Percentiles rank a stretch among this genome's conserved stretches.
Evolutionary conservation across 2,797 vertebrate genomes (phyloP).

Genomic region (Schizopygopsis malacanthus): DNA sequence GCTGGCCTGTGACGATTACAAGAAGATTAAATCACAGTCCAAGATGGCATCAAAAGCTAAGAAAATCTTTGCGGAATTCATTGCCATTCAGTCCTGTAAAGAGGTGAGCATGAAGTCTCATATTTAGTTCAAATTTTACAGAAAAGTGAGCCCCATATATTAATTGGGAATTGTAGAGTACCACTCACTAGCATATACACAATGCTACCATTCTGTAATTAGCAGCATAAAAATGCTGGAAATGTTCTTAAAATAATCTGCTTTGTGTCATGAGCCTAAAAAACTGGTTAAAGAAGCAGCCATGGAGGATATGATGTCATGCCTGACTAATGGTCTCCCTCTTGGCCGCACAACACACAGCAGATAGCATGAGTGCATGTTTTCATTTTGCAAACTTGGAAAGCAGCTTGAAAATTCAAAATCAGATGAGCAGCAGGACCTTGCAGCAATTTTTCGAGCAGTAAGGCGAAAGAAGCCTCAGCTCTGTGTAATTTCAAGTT

Average conservation of each 20-base stretch:
- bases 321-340: conserved; percentile 47
- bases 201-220: background rate
- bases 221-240: background rate
- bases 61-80: conserved; percentile 95
- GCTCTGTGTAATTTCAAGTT: background rate
- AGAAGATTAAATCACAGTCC: conserved; percentile 95
- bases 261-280: conserved; percentile 9
- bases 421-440: conserved; percentile 23
- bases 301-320: conserved; percentile 58
- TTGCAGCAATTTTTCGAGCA: conserved; percentile 12
- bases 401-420: conserved; percentile 32
- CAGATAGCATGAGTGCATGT: conserved; percentile 25
- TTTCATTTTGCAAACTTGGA: conserved; percentile 49
- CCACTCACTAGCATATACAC: background rate
- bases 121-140: background rate
- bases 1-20: conserved; percentile 98
- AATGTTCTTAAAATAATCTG: conserved; percentile 7
- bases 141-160: background rate
- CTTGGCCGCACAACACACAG: background rate
- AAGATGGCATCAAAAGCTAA: conserved; percentile 97
- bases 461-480: background rate
- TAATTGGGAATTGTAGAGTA: background rate
- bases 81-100: conserved; percentile 97
- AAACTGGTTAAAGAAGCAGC: conserved; percentile 19
- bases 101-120: conserved; percentile 82